phyloP scores from a whole-genome alignment of 2,888 invertebrate genomes.

The Mactromeris polynyma region DNA sequence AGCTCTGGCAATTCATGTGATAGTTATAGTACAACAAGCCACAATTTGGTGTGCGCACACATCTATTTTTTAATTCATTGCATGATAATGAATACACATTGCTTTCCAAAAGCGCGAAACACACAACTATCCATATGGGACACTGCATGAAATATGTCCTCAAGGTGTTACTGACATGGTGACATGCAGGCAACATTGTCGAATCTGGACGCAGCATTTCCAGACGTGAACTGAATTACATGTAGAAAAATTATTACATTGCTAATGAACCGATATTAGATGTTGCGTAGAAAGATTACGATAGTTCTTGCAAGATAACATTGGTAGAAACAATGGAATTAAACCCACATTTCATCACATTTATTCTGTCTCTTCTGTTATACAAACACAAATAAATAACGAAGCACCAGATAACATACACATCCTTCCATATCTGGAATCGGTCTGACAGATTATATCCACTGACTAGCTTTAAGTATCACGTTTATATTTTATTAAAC shows the following conservation, averaged over 20 bases:
- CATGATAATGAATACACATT: neutral
- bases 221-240: neutral
- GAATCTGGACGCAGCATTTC: neutral
- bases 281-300: neutral
- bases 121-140: neutral
- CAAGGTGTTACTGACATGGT: neutral
- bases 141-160: neutral
- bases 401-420: too few relatives aligned
- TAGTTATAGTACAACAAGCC: neutral
- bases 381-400: too few relatives aligned
- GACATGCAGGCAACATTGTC: neutral
- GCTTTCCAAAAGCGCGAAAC: neutral
- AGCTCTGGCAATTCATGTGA: neutral
- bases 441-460: too few relatives aligned
- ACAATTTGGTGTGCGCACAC: neutral
- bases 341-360: too few relatives aligned
- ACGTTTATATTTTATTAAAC: too few relatives aligned
- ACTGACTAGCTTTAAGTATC: too few relatives aligned
- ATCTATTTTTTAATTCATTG: neutral
- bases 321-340: neutral
- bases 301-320: neutral
- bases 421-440: too few relatives aligned
- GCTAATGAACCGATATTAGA: neutral
- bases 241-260: neutral
- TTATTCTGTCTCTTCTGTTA: too few relatives aligned